A percentile compares a stretch with the other conserved stretches of the same genome.
Conservation (phyloP, 2,888 invertebrate species). For the Lepidocyrtoides sp. region DNA sequence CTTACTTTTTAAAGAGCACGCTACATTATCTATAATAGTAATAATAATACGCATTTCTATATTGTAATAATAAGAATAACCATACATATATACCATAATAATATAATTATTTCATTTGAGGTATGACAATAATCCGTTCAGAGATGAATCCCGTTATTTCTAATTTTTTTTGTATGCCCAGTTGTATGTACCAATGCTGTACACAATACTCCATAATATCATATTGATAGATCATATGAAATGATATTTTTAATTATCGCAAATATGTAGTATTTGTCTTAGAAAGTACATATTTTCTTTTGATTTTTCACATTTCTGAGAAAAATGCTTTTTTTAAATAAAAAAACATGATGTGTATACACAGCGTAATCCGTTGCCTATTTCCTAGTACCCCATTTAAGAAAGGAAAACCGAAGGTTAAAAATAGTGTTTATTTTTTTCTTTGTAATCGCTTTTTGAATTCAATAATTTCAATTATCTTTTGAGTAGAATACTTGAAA, state of each 20-base stretch:
- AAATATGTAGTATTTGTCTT: conserved; percentile 56
- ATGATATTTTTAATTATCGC: not conserved
- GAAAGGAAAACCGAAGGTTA: conserved; percentile 41
- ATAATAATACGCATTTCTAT: too few relatives aligned
- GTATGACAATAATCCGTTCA: conserved; percentile 27
- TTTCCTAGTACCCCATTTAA: conserved; percentile 69
- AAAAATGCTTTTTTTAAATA: conserved; percentile 55
- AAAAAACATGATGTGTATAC: conserved; percentile 76
- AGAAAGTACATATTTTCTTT: conserved; percentile 49
- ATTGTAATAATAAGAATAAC: too few relatives aligned
- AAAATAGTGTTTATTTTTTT: conserved; percentile 44
- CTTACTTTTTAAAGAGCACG: not conserved
- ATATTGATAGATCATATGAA: not conserved
- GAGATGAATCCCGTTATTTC: not conserved
- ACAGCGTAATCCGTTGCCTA: conserved; percentile 77
- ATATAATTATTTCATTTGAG: not conserved
- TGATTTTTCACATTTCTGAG: not conserved
- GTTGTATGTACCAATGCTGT: conserved; percentile 9
- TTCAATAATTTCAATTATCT: conserved; percentile 6
- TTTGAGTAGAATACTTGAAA: not conserved
- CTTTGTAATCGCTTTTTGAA: not conserved
- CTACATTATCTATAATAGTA: conserved; percentile 3
- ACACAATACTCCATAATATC: not conserved
- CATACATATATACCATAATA: too few relatives aligned
- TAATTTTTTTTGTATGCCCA: conserved; percentile 14